A percentile compares a stretch with the other conserved stretches of the same genome.
Evolutionary conservation across 2,797 vertebrate species (phyloP).

Genomic region (Sebastes ruberrimus): DNA sequence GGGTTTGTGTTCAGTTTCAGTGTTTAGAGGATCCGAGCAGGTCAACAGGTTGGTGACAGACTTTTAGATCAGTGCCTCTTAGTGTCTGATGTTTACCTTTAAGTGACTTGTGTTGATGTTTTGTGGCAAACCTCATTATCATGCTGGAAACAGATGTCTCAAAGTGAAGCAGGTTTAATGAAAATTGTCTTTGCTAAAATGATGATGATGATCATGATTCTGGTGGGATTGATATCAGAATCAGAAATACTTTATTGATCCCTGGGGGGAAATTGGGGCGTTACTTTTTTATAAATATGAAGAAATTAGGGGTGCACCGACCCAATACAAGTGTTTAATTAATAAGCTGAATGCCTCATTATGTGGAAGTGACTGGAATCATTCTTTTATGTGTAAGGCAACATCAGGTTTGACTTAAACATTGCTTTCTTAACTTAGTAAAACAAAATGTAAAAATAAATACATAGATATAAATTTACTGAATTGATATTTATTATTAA

Average conservation of each 20-base stretch:
- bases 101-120: not conserved
- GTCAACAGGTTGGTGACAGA: conserved; percentile 47
- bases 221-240: not conserved
- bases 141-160: not conserved
- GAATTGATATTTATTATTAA: too few relatives aligned
- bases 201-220: not conserved
- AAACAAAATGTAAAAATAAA: too few relatives aligned
- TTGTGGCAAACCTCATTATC: not conserved
- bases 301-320: not conserved
- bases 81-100: not conserved
- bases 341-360: too few relatives aligned
- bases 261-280: too few relatives aligned
- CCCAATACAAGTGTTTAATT: too few relatives aligned
- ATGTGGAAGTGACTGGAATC: too few relatives aligned
- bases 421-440: too few relatives aligned
- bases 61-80: not conserved
- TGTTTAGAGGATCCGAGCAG: conserved; percentile 30
- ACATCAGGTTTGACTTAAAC: too few relatives aligned
- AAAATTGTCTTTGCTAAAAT: not conserved
- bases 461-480: too few relatives aligned
- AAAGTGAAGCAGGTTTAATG: not conserved
- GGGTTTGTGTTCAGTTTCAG: conserved; percentile 17
- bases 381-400: too few relatives aligned
- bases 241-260: not conserved
- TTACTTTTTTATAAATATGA: too few relatives aligned